These are phyloP conservation scores for Trichosurus vulpecula DNA, from an alignment of 2,797 vertebrate species.

Conservation along the genomic window DNA sequence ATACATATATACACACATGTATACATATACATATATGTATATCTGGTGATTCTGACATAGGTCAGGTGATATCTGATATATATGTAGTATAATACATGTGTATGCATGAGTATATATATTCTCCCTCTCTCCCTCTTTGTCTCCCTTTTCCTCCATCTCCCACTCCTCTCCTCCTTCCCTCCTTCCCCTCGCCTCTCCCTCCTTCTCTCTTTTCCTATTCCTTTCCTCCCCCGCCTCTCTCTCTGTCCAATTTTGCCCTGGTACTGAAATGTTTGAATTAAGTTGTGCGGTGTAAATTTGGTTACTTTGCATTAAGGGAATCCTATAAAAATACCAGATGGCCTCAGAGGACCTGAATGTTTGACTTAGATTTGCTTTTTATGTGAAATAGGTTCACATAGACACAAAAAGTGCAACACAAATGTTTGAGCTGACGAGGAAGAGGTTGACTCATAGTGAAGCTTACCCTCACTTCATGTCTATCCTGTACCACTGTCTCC, in stretches of 20 bases:
- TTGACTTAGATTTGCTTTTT: constrained; percentile 58
- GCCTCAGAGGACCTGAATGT: not conserved
- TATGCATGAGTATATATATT: not conserved
- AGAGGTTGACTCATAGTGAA: constrained; percentile 97
- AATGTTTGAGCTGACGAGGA: constrained; percentile 97
- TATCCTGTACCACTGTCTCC: constrained; percentile 98
- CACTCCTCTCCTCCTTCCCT: not conserved
- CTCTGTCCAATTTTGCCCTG: not conserved
- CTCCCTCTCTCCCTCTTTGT: not conserved
- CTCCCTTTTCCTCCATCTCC: not conserved
- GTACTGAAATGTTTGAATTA: not conserved
- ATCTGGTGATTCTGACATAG: not conserved
- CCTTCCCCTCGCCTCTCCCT: too few species aligned
- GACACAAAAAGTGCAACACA: constrained; percentile 98
- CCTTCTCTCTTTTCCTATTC: not conserved
- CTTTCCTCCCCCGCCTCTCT: too few species aligned
- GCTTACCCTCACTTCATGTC: constrained; percentile 99
- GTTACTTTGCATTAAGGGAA: not conserved
- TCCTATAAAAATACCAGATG: not conserved
- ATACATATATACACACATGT: too few species aligned
- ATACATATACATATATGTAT: too few species aligned
- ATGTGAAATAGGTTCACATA: constrained; percentile 90
- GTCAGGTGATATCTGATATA: not conserved
- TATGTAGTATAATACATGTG: not conserved
- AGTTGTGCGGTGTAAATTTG: not conserved